Evolutionary conservation across 92 coral and sea anemone species (phyloP).

Genomic region (Nematostella vectensis): DNA sequence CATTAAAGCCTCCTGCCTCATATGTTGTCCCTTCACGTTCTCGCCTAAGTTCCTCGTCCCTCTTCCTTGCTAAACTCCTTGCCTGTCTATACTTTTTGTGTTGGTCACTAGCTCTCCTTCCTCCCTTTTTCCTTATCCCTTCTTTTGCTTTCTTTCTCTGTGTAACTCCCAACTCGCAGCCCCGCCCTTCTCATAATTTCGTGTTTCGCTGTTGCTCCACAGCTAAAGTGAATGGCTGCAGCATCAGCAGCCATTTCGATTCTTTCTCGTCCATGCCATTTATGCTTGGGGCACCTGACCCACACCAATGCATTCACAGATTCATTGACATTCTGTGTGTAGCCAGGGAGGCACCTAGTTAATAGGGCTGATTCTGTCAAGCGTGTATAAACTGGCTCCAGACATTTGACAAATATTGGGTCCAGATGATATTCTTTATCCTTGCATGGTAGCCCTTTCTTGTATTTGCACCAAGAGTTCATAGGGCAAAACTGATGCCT

Average conservation of each 20-base stretch:
- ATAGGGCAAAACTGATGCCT: conserved; percentile 27
- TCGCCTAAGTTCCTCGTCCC: conserved; percentile 14
- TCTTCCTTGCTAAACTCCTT: too few species aligned
- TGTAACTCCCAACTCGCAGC: conserved; percentile 10
- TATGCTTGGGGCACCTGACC: conserved; percentile 26
- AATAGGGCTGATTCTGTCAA: conserved; percentile 10
- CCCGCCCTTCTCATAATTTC: conserved; percentile 20
- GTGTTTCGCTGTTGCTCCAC: conserved; percentile 23
- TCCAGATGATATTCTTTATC: conserved; percentile 14
- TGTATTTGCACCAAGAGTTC: too few species aligned
- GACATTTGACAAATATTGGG: conserved; percentile 5
- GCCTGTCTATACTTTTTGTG: too few species aligned
- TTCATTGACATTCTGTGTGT: conserved; percentile 24
- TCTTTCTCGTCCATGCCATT: conserved; percentile 20
- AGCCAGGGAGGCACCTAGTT: conserved; percentile 17
- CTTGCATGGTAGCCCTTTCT: conserved; percentile 4
- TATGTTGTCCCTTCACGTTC: too few species aligned
- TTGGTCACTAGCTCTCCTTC: conserved; percentile 9
- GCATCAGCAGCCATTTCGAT: conserved; percentile 8
- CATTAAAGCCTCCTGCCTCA: too few species aligned
- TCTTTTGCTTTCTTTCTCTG: conserved; percentile 16
- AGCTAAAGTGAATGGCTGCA: conserved; percentile 15
- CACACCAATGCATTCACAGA: conserved; percentile 25
- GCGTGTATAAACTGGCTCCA: too few species aligned
- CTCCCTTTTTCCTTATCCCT: conserved; percentile 30